phyloP scores from a whole-genome alignment of 92 coral and sea anemone species.

The Zoanthus sociatus region DNA sequence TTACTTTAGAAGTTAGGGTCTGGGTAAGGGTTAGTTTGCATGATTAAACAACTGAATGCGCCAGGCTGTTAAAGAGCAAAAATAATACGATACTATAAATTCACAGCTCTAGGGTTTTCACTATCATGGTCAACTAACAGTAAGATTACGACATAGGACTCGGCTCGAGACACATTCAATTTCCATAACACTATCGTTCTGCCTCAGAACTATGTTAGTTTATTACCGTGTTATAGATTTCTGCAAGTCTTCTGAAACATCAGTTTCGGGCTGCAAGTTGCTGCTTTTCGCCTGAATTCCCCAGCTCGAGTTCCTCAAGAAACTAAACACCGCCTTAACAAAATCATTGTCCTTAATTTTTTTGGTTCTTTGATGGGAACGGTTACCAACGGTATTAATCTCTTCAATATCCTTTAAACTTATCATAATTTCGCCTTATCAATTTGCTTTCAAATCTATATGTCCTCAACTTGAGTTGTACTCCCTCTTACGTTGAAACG shows the following conservation, averaged over 20 bases:
- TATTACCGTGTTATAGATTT: not conserved
- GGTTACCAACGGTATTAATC: not conserved
- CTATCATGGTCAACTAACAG: not conserved
- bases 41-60: no score
- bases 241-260: not conserved
- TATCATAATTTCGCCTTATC: not conserved
- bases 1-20: no score
- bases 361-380: not conserved
- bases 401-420: not conserved
- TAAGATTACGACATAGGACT: not conserved
- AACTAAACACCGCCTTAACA: not conserved
- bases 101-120: no score
- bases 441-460: not conserved
- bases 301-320: conserved; percentile 3
- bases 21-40: no score
- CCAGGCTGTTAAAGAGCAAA: no score
- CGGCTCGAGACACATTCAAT: not conserved
- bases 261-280: not conserved
- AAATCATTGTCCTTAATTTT: conserved; percentile 8
- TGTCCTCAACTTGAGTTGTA: not conserved
- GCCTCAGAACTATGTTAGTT: not conserved
- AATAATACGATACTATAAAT: no score
- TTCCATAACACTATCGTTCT: not conserved
- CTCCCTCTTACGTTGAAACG: not conserved
- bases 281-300: not conserved